Percentiles rank a stretch among this genome's conserved stretches.
Conservation (phyloP, 2,888 invertebrate genomes). For the Nowickia ferox region DNA sequence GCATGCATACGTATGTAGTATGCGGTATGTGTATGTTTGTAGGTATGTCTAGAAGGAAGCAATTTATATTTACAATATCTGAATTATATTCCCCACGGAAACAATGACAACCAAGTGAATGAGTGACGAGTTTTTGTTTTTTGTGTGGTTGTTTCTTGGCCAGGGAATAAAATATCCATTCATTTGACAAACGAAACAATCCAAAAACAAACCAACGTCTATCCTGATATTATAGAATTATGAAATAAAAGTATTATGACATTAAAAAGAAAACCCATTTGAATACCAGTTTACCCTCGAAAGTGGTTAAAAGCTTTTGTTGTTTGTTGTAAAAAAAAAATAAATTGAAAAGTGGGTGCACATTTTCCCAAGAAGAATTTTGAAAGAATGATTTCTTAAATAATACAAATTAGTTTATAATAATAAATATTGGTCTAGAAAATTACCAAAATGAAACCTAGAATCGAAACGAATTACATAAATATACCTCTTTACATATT, state of each 20-base stretch:
- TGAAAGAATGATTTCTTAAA: constrained; percentile 13
- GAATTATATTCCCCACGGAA: constrained; percentile 56
- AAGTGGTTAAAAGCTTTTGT: constrained; percentile 39
- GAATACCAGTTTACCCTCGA: constrained; percentile 63
- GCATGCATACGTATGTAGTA: too few relatives aligned
- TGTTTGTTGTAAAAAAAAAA: background rate
- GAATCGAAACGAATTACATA: too few relatives aligned
- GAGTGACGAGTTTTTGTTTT: constrained; percentile 42
- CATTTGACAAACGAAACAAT: constrained; percentile 34
- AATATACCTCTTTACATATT: too few relatives aligned
- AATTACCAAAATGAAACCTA: too few relatives aligned
- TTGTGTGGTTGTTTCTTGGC: background rate
- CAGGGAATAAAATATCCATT: constrained; percentile 22
- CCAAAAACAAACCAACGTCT: constrained; percentile 28
- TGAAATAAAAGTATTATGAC: constrained; percentile 59
- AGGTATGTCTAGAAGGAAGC: background rate
- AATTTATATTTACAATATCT: background rate
- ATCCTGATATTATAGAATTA: constrained; percentile 55
- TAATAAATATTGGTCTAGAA: too few relatives aligned
- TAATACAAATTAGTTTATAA: background rate
- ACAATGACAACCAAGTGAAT: constrained; percentile 41
- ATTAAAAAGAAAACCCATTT: constrained; percentile 60
- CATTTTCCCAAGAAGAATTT: background rate
- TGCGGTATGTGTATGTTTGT: background rate
- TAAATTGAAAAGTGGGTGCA: background rate